Base-by-base conservation (phyloP, 2,113 vertebrate genomes). In the Pica pica region DNA sequence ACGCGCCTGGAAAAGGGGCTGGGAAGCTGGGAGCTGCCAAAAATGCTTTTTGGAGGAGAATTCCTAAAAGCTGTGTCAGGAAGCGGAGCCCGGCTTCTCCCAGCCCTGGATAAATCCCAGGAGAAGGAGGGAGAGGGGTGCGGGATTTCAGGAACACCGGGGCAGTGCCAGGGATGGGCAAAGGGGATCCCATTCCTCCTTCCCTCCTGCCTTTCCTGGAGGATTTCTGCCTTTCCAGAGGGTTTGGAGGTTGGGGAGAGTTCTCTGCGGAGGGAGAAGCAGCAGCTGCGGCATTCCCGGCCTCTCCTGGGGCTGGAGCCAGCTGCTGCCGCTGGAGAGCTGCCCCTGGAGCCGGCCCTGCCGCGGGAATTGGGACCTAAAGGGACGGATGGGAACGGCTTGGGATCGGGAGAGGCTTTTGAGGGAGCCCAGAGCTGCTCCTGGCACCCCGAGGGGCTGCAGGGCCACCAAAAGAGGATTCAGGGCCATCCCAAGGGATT, bases 301-400 rank as follows among this genome's bases (percentile, higher is more conserved):
- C 7, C 9, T 44, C 52, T 69, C 6, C 4, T 22, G 22, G 27
- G 31, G 71, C 56, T 9, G 39, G 5, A 81, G 78, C 73, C 83
- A n/a, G 92, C 53, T 90, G 71, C 93, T 3, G 74, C 64, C n/a
- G 68, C 83, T 95, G 95, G 93, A 95, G 50, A 47, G 24, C 46
- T 46, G 63, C 83, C 87, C 60, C 10, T 67, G 12, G 22, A 42
- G 28, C 91, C 83, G 91, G 82, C 69, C 21, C 13, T 21, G 69
- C 64, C 8, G 3, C 4, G 42, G 67, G 83, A 50, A 71, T 49
- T 30, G 17, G 95, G 94, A 55, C 41, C 84, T 73, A 83, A 91
- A 69, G 94, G 92, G 90, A n/a, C 41, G 2, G 55, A 55, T 91
- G 92, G 92, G 90, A 79, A 78, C 26, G 13, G 37, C 17, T 30